Evolutionary conservation across 1,140 invertebrate genomes (phyloP), one percentile per base, ranked within the genome.

Genomic region (Cyclargus thomasi): DNA sequence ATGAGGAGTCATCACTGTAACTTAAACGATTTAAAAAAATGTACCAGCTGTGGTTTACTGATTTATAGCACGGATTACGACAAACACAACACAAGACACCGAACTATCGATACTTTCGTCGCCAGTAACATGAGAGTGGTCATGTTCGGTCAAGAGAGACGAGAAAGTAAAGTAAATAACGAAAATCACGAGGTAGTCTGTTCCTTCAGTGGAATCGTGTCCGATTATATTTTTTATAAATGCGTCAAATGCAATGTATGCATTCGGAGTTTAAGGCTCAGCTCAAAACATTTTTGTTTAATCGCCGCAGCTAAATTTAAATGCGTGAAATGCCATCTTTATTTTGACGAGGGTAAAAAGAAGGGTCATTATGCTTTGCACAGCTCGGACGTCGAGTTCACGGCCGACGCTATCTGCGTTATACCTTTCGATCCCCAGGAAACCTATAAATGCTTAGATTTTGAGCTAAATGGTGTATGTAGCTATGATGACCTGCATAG

Each of bases 71-170:
- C 53, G 53, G 73, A 80, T 35, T 81, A 74, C 63, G 68, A 75
- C 20, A 29, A 22, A 11, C 82, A 86, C 68, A 22, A 72, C n/a
- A 23, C 53, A 14, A 79, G 74, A 75, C 84, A 86, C 67, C 74
- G 75, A 65, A n/a, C 69, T 22, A 36, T 81, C n/a, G 53, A 69
- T 53, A 77, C 67, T 53, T 85, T 82, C 67, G 71, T 70, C 63
- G 64, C 59, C 64, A 72, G 76, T 53, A 76, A 77, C 66, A 84
- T 87, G 3, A 83, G 76, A 72, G 76, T 85, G 7, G 74, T 87
- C 55, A 70, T 80, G 22, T 70, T 85, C 67, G 82, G 78, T 22
- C 62, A 65, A 22, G 53, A 11, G 36, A 59, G 29, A 53, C 11
- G 7, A 20, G 53, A 73, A 53, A 63, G 29, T 59, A 11, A 11